A percentile compares a stretch with the other conserved stretches of the same genome.
Evolutionary conservation across 1,140 invertebrate genomes (phyloP).

Genomic region (Xylocopa sonorina): DNA sequence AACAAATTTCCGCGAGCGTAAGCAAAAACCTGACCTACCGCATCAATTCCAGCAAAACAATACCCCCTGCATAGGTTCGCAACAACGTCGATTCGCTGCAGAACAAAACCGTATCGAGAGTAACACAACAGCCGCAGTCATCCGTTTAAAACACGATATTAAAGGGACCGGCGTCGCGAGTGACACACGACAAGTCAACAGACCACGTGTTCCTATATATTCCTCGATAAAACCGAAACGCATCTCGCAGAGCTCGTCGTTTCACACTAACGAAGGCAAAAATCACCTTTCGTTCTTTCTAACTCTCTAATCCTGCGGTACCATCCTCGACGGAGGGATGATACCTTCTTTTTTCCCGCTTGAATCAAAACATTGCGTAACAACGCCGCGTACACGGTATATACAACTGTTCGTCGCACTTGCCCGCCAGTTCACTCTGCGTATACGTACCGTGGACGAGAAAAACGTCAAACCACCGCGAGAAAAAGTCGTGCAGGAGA

Average conservation of each 20-base stretch:
- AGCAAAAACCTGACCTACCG: neutral
- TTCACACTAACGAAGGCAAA: too few relatives aligned
- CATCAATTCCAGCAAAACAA: neutral
- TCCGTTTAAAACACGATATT: neutral
- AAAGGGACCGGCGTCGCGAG: constrained; percentile 17
- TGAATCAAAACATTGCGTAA: neutral
- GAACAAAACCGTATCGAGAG: neutral
- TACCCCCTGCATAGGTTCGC: too few relatives aligned
- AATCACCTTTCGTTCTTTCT: neutral
- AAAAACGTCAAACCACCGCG: neutral
- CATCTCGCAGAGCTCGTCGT: neutral
- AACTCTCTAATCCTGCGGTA: too few relatives aligned
- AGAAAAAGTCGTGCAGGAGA: neutral
- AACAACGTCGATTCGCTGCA: neutral
- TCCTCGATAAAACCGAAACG: neutral
- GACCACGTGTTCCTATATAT: constrained; percentile 27
- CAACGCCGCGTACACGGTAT: neutral
- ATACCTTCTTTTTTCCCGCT: neutral
- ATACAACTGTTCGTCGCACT: neutral
- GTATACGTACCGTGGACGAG: too few relatives aligned
- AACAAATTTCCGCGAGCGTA: neutral
- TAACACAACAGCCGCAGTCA: neutral
- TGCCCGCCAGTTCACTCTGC: neutral
- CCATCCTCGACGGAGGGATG: too few relatives aligned
- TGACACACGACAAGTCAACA: constrained; percentile 5